These are phyloP conservation scores for Microplitis mediator DNA, from an alignment of 1,140 invertebrate genomes.

Conservation along the genomic window DNA sequence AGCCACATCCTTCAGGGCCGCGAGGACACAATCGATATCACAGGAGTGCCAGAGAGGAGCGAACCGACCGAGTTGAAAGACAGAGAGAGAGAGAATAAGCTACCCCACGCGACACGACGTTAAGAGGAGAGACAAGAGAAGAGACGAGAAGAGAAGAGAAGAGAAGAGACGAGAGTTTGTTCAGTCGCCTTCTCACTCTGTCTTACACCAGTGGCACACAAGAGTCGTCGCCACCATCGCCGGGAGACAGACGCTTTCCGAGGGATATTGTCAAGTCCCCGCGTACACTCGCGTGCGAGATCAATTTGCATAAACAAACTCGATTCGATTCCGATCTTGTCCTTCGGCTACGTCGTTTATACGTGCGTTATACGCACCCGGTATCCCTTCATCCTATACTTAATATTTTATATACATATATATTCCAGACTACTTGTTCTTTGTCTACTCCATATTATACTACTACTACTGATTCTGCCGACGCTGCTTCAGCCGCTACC, in stretches of 20 bases:
- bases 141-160: constrained; percentile 5
- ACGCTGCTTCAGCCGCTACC: too few relatives aligned
- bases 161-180: not conserved
- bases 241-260: constrained; percentile 22
- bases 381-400: not conserved
- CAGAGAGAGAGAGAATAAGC: not conserved
- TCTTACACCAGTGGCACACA: too few relatives aligned
- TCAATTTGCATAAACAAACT: constrained; percentile 34
- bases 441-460: too few relatives aligned
- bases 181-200: too few relatives aligned
- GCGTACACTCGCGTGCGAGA: constrained; percentile 24
- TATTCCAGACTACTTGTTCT: too few relatives aligned
- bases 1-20: constrained; percentile 16
- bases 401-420: not conserved
- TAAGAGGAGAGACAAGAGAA: not conserved
- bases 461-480: too few relatives aligned
- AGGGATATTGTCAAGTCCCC: constrained; percentile 27
- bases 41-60: constrained; percentile 7
- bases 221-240: constrained; percentile 5
- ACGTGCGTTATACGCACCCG: constrained; percentile 25
- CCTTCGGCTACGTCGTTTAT: constrained; percentile 29
- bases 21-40: constrained; percentile 32
- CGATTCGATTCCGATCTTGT: constrained; percentile 32
- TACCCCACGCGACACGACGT: constrained; percentile 4
- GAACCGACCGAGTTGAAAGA: constrained; percentile 20